Conservation (phyloP, 2,113 vertebrate species). For the Hypanus sabinus region DNA sequence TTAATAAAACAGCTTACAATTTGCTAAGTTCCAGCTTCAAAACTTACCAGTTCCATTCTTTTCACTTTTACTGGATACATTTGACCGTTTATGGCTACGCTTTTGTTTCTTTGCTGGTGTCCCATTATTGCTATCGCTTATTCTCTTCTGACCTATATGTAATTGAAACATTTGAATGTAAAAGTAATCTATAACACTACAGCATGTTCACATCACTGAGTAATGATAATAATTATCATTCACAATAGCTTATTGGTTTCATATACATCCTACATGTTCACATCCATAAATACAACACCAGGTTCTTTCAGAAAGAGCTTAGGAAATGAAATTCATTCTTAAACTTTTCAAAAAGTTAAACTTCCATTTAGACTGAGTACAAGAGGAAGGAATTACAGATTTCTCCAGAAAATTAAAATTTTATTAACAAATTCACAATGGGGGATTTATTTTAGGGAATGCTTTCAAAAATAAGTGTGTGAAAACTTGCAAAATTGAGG, state of each 20-base stretch:
- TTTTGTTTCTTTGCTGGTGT: conserved; percentile 84
- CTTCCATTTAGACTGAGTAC: background rate
- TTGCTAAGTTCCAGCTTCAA: background rate
- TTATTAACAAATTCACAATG: too few species aligned
- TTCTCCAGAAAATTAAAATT: too few species aligned
- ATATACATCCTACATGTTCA: background rate
- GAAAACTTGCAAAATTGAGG: too few species aligned
- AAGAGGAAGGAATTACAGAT: background rate
- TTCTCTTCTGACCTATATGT: conserved; percentile 78
- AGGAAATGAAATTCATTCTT: background rate
- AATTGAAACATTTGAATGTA: background rate
- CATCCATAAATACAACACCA: background rate
- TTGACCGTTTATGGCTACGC: conserved; percentile 80
- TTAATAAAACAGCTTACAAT: background rate
- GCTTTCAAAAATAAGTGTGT: too few species aligned
- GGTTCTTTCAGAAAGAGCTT: background rate
- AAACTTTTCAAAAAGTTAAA: background rate
- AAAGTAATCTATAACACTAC: conserved; percentile 36
- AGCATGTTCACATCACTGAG: background rate
- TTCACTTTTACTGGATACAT: conserved; percentile 67
- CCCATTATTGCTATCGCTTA: conserved; percentile 66
- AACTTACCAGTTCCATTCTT: conserved; percentile 82
- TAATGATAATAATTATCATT: background rate
- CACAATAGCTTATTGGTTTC: background rate
- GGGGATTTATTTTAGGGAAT: too few species aligned